Conservation (phyloP, 2,888 invertebrate species). For the Cantharis flavilabris region DNA sequence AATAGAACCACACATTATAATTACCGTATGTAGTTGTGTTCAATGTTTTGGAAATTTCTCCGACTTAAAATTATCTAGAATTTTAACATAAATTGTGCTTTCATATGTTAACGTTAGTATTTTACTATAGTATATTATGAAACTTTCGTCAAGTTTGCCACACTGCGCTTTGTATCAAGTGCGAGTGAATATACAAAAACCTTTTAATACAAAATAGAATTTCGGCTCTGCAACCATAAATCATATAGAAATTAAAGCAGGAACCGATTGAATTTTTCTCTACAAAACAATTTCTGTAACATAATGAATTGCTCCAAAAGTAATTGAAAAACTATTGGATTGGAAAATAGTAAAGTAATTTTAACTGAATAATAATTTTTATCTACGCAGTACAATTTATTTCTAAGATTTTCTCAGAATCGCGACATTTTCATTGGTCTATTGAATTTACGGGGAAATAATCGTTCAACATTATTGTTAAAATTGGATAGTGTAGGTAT, state of each 20-base stretch:
- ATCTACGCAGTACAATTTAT: background rate
- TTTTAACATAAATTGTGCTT: background rate
- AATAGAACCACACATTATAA: background rate
- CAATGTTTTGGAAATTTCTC: background rate
- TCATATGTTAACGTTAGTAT: background rate
- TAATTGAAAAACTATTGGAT: background rate
- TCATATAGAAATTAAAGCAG: background rate
- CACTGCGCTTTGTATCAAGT: background rate
- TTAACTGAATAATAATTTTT: background rate
- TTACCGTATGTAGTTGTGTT: background rate
- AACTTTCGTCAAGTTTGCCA: background rate
- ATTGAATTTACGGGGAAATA: too few relatives aligned
- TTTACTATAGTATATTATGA: background rate
- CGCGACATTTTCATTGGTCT: too few relatives aligned
- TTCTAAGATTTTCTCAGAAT: background rate
- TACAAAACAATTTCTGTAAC: background rate
- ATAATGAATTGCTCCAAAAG: background rate
- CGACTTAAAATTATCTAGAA: background rate
- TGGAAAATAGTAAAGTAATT: background rate
- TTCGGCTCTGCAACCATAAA: background rate
- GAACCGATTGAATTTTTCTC: background rate
- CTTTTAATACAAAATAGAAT: background rate
- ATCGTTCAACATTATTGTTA: too few relatives aligned
- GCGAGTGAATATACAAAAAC: background rate
- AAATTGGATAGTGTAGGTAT: too few relatives aligned